phyloP scores from a whole-genome alignment of 1,140 invertebrate genomes.

The Drosophila punjabiensis region DNA sequence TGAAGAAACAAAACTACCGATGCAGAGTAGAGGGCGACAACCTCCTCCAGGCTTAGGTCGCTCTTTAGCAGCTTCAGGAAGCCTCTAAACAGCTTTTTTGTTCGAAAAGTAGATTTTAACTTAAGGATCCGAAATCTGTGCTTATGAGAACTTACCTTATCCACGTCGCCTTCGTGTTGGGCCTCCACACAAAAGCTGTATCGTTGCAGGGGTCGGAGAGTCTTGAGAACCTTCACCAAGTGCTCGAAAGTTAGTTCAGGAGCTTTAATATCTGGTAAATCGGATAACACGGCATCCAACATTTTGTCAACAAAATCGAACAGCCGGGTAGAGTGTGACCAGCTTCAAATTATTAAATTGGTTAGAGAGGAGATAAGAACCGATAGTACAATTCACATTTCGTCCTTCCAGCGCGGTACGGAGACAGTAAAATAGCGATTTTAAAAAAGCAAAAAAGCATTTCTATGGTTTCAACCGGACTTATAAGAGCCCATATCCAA shows the following conservation, averaged over 20 bases:
- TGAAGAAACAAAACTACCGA: slow-evolving; percentile 40
- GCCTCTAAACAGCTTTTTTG: slow-evolving; percentile 31
- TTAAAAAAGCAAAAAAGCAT: too few species aligned
- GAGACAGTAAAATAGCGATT: too few species aligned
- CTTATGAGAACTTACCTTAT: slow-evolving; percentile 15
- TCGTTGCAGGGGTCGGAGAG: slow-evolving; percentile 6
- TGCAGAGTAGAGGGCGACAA: slow-evolving; percentile 47
- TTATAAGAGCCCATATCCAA: too few species aligned
- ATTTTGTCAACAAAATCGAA: slow-evolving; percentile 30
- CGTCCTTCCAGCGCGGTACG: too few species aligned
- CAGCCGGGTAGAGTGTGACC: slow-evolving; percentile 10
- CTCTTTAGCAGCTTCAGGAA: slow-evolving; percentile 29
- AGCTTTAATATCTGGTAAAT: slow-evolving; percentile 20
- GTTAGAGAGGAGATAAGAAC: too few species aligned
- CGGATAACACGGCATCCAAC: not conserved
- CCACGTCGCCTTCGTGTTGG: slow-evolving; percentile 2
- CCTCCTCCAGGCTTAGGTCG: slow-evolving; percentile 48
- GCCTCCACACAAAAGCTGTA: slow-evolving; percentile 32
- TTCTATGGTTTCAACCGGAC: too few species aligned
- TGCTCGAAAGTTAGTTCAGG: slow-evolving; percentile 25
- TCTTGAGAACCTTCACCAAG: not conserved
- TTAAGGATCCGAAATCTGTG: not conserved
- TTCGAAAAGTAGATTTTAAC: not conserved
- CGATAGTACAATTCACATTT: too few species aligned
- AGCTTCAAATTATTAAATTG: not conserved